phyloP scores from a whole-genome alignment of 2,797 vertebrate species.

The Lindbergichthys nudifrons region DNA sequence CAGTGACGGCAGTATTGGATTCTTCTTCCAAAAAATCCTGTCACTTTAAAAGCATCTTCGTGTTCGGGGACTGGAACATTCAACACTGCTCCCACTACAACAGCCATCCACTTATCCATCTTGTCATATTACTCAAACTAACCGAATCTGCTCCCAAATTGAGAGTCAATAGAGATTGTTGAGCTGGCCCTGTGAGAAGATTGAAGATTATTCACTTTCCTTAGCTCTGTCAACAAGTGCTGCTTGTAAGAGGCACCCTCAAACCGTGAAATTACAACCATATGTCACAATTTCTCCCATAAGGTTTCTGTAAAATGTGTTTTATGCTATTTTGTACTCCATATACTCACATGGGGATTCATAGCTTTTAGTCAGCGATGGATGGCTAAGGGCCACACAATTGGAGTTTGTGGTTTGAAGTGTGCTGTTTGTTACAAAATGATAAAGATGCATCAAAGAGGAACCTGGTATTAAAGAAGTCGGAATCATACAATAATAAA shows the following conservation, averaged over 20 bases:
- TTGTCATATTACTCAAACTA: constrained; percentile 66
- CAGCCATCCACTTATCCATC: constrained; percentile 56
- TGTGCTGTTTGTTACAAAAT: background rate
- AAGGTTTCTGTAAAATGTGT: constrained; percentile 18
- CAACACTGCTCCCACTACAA: constrained; percentile 31
- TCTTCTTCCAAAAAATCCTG: constrained; percentile 28
- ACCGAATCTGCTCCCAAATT: constrained; percentile 63
- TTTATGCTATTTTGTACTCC: background rate
- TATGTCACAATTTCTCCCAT: constrained; percentile 27
- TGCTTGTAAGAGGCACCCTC: constrained; percentile 35
- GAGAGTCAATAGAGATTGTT: constrained; percentile 65
- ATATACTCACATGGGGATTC: background rate
- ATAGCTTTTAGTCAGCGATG: background rate
- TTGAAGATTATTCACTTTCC: constrained; percentile 63
- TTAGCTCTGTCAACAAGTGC: constrained; percentile 59
- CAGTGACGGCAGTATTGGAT: constrained; percentile 35
- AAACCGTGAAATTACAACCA: constrained; percentile 38
- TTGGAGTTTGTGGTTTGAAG: background rate
- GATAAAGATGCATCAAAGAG: background rate
- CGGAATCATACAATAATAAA: background rate
- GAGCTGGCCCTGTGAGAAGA: constrained; percentile 50
- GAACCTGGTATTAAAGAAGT: background rate
- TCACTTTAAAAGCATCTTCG: constrained; percentile 43
- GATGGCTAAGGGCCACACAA: background rate
- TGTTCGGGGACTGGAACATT: constrained; percentile 41